These are phyloP conservation scores for Mellivora capensis DNA, from an alignment of 2,113 vertebrate genomes.

Conservation along the genomic window DNA sequence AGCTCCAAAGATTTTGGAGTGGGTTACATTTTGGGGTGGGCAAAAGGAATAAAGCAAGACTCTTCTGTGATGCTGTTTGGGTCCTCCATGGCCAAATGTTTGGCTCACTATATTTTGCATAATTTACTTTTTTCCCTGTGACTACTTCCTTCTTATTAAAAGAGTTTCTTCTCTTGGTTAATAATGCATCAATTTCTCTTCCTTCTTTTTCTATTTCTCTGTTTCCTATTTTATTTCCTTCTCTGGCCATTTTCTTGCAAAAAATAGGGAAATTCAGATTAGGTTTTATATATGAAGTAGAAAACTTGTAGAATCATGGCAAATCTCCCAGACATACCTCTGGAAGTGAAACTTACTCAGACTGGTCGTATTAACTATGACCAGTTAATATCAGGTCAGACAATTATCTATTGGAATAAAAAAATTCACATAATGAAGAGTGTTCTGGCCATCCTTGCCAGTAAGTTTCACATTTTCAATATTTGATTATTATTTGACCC, in stretches of 20 bases:
- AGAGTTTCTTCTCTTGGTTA: neutral
- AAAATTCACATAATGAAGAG: neutral
- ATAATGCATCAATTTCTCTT: neutral
- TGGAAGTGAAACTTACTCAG: neutral
- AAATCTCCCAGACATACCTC: neutral
- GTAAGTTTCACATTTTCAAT: neutral
- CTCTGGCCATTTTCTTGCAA: neutral
- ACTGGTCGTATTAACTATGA: neutral
- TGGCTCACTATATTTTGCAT: neutral
- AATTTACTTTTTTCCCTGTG: neutral
- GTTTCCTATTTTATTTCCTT: neutral
- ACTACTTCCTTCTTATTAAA: neutral
- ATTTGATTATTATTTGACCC: neutral
- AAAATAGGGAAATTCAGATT: neutral
- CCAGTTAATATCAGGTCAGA: neutral
- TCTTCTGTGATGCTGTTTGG: neutral
- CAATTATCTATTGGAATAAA: neutral
- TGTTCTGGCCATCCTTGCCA: neutral
- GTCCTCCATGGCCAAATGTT: neutral
- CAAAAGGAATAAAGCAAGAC: neutral
- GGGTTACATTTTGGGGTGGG: neutral
- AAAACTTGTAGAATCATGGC: neutral
- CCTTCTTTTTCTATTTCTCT: neutral
- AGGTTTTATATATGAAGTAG: neutral
- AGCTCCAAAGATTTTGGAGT: neutral